phyloP scores from a whole-genome alignment of 2,797 vertebrate genomes.

The Gouania willdenowi region DNA sequence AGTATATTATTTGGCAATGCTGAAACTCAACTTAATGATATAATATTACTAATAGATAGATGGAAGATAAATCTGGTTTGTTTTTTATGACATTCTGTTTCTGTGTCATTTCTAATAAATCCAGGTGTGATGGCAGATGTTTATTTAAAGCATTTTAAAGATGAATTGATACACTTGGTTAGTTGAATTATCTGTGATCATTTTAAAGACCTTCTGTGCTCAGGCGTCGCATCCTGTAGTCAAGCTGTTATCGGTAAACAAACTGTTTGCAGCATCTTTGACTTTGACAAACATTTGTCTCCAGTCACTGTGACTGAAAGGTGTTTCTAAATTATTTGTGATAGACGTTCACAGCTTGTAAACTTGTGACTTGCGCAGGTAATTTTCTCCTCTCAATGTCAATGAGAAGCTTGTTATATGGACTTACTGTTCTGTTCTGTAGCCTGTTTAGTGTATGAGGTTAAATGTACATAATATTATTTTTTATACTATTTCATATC shows the following conservation, averaged over 20 bases:
- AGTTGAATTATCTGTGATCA: background rate
- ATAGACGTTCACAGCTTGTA: conserved; percentile 37
- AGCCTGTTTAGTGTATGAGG: conserved; percentile 16
- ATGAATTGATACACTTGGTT: background rate
- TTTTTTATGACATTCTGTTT: no score
- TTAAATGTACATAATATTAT: no score
- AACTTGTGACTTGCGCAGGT: conserved; percentile 12
- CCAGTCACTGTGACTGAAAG: background rate
- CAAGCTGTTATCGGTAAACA: conserved; percentile 15
- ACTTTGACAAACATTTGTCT: conserved; percentile 16
- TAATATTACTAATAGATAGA: no score
- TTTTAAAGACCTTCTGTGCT: background rate
- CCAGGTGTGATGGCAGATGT: background rate
- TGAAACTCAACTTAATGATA: no score
- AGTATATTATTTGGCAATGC: no score
- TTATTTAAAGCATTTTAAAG: background rate
- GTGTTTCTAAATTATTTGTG: conserved; percentile 29
- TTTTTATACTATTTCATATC: no score
- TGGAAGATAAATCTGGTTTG: no score
- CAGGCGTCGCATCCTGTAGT: conserved; percentile 4
- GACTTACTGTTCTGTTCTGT: conserved; percentile 27
- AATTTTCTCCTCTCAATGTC: conserved; percentile 29
- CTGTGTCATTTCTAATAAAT: no score
- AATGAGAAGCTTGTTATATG: conserved; percentile 35
- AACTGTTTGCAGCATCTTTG: conserved; percentile 3